phyloP scores from a whole-genome alignment of 2,888 invertebrate species.

The Polymixis flavicincta region DNA sequence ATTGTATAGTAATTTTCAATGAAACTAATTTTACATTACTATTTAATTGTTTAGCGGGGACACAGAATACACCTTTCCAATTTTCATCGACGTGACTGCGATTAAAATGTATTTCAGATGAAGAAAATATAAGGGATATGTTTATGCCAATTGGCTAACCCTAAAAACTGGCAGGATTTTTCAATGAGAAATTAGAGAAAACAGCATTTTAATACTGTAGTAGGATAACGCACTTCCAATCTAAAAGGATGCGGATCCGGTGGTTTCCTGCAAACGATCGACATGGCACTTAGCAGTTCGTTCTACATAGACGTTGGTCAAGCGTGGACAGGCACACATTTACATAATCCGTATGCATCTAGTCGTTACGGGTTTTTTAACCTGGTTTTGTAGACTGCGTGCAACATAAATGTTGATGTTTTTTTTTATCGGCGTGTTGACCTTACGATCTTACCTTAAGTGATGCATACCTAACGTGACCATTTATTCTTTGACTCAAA shows the following conservation, averaged over 20 bases:
- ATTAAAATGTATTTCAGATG: not conserved
- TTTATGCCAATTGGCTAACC: not conserved
- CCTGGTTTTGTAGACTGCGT: not conserved
- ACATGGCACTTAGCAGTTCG: slow-evolving; percentile 4
- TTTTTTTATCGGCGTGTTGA: slow-evolving; percentile 19
- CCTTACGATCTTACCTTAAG: not conserved
- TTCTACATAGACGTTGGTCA: slow-evolving; percentile 26
- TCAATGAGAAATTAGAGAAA: slow-evolving; percentile 1
- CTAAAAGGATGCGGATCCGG: slow-evolving; percentile 44
- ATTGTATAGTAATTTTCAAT: not conserved
- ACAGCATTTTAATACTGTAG: too few species aligned
- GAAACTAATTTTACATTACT: not conserved
- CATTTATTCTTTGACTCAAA: too few species aligned
- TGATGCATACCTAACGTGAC: too few species aligned
- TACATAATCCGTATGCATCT: slow-evolving; percentile 56
- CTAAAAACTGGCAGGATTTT: not conserved
- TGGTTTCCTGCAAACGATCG: slow-evolving; percentile 18
- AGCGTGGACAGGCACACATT: slow-evolving; percentile 36
- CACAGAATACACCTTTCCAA: slow-evolving; percentile 6
- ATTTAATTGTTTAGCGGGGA: not conserved
- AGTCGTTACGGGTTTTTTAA: slow-evolving; percentile 40
- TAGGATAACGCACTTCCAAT: slow-evolving; percentile 13
- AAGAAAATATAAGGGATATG: not conserved
- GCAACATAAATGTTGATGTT: slow-evolving; percentile 28
- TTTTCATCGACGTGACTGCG: not conserved